These are phyloP conservation scores for Lethocerus indicus DNA, from an alignment of 1,140 invertebrate species.

Conservation along the genomic window DNA sequence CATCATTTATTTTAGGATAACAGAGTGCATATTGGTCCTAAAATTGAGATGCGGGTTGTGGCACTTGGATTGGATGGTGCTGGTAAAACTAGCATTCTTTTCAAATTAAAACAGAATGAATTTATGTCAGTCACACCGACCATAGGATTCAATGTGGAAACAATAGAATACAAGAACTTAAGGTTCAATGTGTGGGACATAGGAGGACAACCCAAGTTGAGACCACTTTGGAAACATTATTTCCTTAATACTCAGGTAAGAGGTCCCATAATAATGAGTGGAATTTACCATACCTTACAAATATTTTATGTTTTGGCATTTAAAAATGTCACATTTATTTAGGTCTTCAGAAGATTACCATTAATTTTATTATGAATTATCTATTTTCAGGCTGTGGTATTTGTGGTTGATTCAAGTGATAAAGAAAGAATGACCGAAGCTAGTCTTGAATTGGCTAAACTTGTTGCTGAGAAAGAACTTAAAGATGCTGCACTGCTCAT, in stretches of 20 bases:
- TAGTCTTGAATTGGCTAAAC: constrained; percentile 31
- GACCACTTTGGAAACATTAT: constrained; percentile 39
- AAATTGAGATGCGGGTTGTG: constrained; percentile 44
- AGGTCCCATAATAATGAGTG: too few species aligned
- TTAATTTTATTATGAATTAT: background rate
- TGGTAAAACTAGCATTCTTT: constrained; percentile 44
- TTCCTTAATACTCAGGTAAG: constrained; percentile 33
- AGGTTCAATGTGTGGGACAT: constrained; percentile 42
- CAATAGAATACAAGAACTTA: constrained; percentile 37
- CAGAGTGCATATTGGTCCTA: constrained; percentile 42
- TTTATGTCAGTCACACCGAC: constrained; percentile 34
- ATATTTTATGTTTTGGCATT: background rate
- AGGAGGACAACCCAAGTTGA: constrained; percentile 37
- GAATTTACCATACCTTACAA: too few species aligned
- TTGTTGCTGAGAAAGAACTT: constrained; percentile 32
- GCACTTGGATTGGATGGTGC: constrained; percentile 34
- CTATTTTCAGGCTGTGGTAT: constrained; percentile 30
- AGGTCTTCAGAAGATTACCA: background rate
- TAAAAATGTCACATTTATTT: background rate
- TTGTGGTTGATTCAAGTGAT: constrained; percentile 35
- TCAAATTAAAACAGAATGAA: constrained; percentile 39
- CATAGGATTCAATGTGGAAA: constrained; percentile 43
- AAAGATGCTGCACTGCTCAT: constrained; percentile 34
- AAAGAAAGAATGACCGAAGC: constrained; percentile 31
- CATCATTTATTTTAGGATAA: constrained; percentile 32